Evolutionary conservation across 2,113 vertebrate species (phyloP), one percentile per base, ranked within the genome.

Genomic region (Gobius niger): DNA sequence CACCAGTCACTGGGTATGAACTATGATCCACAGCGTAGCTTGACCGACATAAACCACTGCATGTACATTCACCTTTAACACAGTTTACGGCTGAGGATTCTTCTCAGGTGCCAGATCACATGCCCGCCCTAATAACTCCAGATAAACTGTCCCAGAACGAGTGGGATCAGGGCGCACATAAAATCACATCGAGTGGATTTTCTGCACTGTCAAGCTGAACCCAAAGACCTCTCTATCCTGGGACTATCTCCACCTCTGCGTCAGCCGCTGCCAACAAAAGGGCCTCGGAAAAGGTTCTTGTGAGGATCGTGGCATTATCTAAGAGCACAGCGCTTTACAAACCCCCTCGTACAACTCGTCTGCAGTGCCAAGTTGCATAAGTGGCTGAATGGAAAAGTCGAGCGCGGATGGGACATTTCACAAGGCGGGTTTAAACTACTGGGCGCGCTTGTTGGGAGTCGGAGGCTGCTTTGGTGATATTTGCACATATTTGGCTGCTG

Each of bases 331-430:
- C 14, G 64, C 34, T 46, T 34, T 44, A 18, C 66, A 65, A 49
- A 15, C 15, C 40, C 40, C 15, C 34, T 60, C 66, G 44, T 73
- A 72, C 63, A 66, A 9, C 44, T 10, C 40, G n/a, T 65, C 9
- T 47, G 51, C 24, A 44, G 8, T 57, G 62, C 65, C 66, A 57
- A 72, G 65, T 75, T 76, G 63, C 80, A 68, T 78, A 82, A 88
- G 74, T 65, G 73, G 56, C 24, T 41, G 42, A 47, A 40, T 47
- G 73, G 72, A 86, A 86, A 87, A 69, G 49, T 87, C 0, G 65
- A 81, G 83, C 67, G 66, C 76, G 61, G 57, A 50, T 3, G 87
- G 16, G 64, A 88, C 77, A 92, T 91, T 93, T 88, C 78, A 80
- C 78, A 64, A 67, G 52, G 34, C 40, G 72, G 76, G 68, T 72